These are phyloP conservation scores for Hyalella azteca DNA, from an alignment of 2,888 invertebrate genomes.

Conservation along the genomic window DNA sequence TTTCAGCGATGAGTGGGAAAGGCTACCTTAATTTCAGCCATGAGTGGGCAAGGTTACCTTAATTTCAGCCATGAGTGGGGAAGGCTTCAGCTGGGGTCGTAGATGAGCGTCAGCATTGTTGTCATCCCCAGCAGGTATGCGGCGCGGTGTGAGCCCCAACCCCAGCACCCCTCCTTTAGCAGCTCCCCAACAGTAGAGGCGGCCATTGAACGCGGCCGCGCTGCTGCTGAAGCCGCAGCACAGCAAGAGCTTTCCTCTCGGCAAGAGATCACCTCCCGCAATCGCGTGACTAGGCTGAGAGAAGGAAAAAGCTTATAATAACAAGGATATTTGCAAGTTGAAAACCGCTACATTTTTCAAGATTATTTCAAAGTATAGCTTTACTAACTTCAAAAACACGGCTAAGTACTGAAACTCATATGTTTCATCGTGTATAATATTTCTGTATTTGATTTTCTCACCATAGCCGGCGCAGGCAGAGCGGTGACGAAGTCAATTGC, in stretches of 20 bases:
- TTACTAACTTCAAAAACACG: too few species aligned
- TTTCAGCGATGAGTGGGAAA: too few species aligned
- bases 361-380: too few species aligned
- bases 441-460: too few species aligned
- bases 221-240: slow-evolving; percentile 72
- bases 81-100: neutral
- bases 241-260: slow-evolving; percentile 61
- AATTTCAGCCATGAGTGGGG: neutral
- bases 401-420: too few species aligned
- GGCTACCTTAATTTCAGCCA: too few species aligned
- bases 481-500: slow-evolving; percentile 46
- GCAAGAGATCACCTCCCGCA: slow-evolving; percentile 36
- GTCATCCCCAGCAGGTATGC: slow-evolving; percentile 23
- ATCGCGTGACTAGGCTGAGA: too few species aligned
- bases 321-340: too few species aligned
- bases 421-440: too few species aligned
- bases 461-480: neutral
- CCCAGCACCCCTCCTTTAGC: slow-evolving; percentile 49
- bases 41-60: neutral
- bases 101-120: neutral
- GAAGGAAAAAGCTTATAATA: too few species aligned
- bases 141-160: slow-evolving; percentile 41
- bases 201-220: slow-evolving; percentile 69
- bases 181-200: slow-evolving; percentile 71
- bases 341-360: too few species aligned